Conservation (phyloP, 2,113 vertebrate species). For the Tragelaphus imberbis region DNA sequence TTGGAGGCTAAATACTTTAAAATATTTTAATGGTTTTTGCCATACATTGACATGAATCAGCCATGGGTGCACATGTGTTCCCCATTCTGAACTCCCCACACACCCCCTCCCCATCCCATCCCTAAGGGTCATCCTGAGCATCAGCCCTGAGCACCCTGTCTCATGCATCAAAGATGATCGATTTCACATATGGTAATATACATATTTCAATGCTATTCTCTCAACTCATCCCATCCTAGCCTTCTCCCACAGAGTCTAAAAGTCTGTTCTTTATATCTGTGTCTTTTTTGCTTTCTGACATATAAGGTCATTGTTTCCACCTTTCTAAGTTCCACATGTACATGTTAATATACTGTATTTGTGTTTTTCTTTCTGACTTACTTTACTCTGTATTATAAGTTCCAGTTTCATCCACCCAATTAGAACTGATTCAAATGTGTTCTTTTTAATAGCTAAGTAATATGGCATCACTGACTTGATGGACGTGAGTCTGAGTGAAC, state of each 20-base stretch:
- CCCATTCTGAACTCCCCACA: neutral
- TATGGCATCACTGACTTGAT: too few relatives aligned
- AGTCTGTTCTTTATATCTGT: neutral
- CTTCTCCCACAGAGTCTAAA: neutral
- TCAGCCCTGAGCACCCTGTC: neutral
- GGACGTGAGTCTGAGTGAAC: too few relatives aligned
- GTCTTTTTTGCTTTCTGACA: neutral
- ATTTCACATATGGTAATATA: neutral
- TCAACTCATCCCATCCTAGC: neutral
- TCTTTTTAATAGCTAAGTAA: neutral
- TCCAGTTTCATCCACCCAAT: neutral
- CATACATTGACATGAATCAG: neutral
- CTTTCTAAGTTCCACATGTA: neutral
- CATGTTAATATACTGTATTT: neutral
- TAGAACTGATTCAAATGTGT: neutral
- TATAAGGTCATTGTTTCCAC: neutral
- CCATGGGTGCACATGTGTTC: neutral
- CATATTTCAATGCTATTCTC: neutral
- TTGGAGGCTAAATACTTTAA: neutral
- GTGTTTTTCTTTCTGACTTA: neutral
- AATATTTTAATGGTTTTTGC: neutral
- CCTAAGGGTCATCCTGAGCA: neutral
- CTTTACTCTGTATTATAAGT: neutral
- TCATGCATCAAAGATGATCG: neutral
- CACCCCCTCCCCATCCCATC: neutral